Evolutionary conservation across 1,140 invertebrate species (phyloP).

Genomic region (Galendromus occidentalis): DNA sequence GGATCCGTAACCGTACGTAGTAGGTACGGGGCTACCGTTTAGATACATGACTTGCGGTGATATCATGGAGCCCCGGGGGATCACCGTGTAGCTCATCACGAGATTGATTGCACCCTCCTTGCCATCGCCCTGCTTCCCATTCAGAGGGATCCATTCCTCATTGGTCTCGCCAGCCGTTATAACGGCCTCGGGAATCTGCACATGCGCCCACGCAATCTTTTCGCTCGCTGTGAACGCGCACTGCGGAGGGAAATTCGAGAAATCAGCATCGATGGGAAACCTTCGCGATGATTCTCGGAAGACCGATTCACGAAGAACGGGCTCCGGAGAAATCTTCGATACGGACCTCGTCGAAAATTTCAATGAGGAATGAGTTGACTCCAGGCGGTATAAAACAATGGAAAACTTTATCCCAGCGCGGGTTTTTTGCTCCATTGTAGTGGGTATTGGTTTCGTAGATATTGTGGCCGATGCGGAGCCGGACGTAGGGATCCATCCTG

Average conservation of each 20-base stretch:
- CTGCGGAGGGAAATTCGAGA: too few species aligned
- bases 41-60: conserved; percentile 8
- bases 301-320: not conserved
- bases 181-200: conserved; percentile 53
- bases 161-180: conserved; percentile 56
- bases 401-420: conserved; percentile 80
- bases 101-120: conserved; percentile 59
- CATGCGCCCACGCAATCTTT: conserved; percentile 70
- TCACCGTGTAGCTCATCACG: conserved; percentile 41
- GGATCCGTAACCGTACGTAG: not conserved
- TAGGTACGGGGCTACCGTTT: not conserved
- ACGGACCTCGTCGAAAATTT: conserved; percentile 74
- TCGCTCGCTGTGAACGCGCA: conserved; percentile 88
- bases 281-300: not conserved
- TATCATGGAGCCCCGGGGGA: conserved; percentile 21
- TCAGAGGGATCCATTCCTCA: conserved; percentile 80
- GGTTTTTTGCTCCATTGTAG: conserved; percentile 82
- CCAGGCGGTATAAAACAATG: conserved; percentile 66
- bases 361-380: conserved; percentile 65
- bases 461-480: conserved; percentile 67
- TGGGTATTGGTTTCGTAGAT: conserved; percentile 88
- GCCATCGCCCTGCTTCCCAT: conserved; percentile 75
- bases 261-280: too few species aligned
- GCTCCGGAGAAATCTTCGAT: not conserved
- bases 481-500: conserved; percentile 88